These are phyloP conservation scores for Apteryx owenii DNA, from an alignment of 2,113 vertebrate genomes.

Conservation along the genomic window DNA sequence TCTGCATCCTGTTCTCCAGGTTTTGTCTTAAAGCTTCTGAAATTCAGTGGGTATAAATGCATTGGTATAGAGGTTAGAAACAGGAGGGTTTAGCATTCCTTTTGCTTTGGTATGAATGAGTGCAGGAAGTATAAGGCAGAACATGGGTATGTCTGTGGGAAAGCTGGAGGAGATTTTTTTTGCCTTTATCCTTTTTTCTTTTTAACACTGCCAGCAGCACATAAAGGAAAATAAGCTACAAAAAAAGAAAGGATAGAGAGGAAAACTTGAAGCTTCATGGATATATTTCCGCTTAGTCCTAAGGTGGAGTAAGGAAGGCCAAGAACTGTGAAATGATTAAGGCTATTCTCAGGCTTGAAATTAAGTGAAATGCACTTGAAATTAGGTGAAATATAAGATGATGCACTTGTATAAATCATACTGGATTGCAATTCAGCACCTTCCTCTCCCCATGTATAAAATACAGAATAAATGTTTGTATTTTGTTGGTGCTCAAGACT, in stretches of 20 bases:
- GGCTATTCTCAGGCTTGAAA: constrained; percentile 38
- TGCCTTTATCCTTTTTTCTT: neutral
- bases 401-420: constrained; percentile 54
- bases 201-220: neutral
- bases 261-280: neutral
- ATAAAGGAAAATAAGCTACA: neutral
- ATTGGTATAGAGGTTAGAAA: accelerated
- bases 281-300: neutral
- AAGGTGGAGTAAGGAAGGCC: neutral
- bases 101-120: neutral
- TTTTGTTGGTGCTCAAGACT: constrained; percentile 48
- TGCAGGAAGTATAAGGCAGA: neutral
- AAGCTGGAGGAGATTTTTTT: neutral
- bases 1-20: neutral
- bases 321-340: neutral
- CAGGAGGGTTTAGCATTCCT: neutral
- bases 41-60: neutral
- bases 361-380: constrained; percentile 34
- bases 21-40: neutral
- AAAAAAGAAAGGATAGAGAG: neutral
- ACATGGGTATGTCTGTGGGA: neutral
- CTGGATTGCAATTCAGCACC: constrained; percentile 68
- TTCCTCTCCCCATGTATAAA: constrained; percentile 8
- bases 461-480: constrained; percentile 52
- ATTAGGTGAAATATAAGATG: constrained; percentile 1